Conservation (phyloP, 2,888 invertebrate species). For the Perizoma affinitatum region DNA sequence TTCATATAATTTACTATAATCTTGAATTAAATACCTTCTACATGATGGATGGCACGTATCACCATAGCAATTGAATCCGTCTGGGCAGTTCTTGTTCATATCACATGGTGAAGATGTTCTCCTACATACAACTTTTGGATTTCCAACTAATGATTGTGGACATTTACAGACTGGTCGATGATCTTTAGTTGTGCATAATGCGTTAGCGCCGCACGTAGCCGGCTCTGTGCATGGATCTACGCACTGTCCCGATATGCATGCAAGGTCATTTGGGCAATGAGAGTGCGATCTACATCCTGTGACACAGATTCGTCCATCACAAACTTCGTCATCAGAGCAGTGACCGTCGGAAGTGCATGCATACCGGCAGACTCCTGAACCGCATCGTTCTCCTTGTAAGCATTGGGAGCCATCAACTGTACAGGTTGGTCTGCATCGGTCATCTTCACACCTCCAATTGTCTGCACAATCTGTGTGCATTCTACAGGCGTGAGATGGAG, state of each 20-base stretch:
- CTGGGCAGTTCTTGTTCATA: slow-evolving; percentile 87
- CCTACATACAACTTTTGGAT: slow-evolving; percentile 89
- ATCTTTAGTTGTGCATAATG: slow-evolving; percentile 87
- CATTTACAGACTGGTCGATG: slow-evolving; percentile 91
- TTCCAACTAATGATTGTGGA: slow-evolving; percentile 88
- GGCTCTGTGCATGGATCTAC: slow-evolving; percentile 89
- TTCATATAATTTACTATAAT: background rate
- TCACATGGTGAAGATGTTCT: slow-evolving; percentile 87
- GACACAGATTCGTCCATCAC: slow-evolving; percentile 91
- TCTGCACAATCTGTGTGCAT: slow-evolving; percentile 90
- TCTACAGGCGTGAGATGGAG: slow-evolving; percentile 89
- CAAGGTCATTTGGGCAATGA: slow-evolving; percentile 88
- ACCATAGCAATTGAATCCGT: slow-evolving; percentile 90
- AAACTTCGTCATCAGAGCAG: slow-evolving; percentile 94
- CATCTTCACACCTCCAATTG: slow-evolving; percentile 89
- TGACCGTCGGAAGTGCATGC: slow-evolving; percentile 93
- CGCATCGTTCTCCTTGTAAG: slow-evolving; percentile 91
- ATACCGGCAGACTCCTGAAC: slow-evolving; percentile 91
- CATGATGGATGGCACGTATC: slow-evolving; percentile 91
- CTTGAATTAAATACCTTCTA: slow-evolving; percentile 81
- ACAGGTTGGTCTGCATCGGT: slow-evolving; percentile 91
- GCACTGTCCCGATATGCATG: slow-evolving; percentile 93
- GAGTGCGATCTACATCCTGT: slow-evolving; percentile 92
- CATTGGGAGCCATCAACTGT: slow-evolving; percentile 88
- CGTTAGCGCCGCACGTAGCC: slow-evolving; percentile 93